phyloP scores from a whole-genome alignment of 1,140 invertebrate genomes.

The Drosophila mauritiana region DNA sequence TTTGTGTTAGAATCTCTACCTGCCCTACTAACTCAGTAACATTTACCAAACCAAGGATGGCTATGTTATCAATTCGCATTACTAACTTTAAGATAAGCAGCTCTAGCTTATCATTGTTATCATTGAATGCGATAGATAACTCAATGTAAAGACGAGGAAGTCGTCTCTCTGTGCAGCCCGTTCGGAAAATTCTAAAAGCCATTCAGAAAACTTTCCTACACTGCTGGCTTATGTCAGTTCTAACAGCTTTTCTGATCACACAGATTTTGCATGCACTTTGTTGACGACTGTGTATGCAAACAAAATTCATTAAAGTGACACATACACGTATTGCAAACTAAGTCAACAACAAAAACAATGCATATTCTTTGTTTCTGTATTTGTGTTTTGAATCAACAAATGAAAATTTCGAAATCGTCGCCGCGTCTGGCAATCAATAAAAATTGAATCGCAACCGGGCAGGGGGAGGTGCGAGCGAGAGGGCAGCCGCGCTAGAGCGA shows the following conservation, averaged over 20 bases:
- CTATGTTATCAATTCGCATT: not conserved
- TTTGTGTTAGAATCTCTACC: not conserved
- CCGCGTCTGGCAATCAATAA: constrained; percentile 62
- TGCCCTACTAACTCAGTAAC: not conserved
- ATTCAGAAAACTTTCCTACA: constrained; percentile 28
- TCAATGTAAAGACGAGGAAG: not conserved
- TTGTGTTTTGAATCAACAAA: constrained; percentile 50
- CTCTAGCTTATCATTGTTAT: not conserved
- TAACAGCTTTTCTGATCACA: constrained; percentile 16
- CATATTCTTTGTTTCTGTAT: constrained; percentile 44
- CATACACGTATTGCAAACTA: constrained; percentile 27
- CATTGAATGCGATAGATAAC: no score
- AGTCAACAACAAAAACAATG: constrained; percentile 43
- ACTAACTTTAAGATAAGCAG: not conserved
- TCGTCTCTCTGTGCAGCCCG: not conserved
- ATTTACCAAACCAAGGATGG: no score
- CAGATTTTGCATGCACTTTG: constrained; percentile 24
- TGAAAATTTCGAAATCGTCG: constrained; percentile 60
- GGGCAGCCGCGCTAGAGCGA: constrained; percentile 6
- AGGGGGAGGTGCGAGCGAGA: constrained; percentile 4
- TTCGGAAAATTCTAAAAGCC: constrained; percentile 17
- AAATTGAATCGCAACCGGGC: constrained; percentile 26
- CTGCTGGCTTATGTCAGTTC: constrained; percentile 13
- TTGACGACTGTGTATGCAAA: constrained; percentile 5
- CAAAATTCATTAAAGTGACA: constrained; percentile 41